Conservation (phyloP, 2,888 invertebrate genomes). For the Pollenia griseotomentosa region DNA sequence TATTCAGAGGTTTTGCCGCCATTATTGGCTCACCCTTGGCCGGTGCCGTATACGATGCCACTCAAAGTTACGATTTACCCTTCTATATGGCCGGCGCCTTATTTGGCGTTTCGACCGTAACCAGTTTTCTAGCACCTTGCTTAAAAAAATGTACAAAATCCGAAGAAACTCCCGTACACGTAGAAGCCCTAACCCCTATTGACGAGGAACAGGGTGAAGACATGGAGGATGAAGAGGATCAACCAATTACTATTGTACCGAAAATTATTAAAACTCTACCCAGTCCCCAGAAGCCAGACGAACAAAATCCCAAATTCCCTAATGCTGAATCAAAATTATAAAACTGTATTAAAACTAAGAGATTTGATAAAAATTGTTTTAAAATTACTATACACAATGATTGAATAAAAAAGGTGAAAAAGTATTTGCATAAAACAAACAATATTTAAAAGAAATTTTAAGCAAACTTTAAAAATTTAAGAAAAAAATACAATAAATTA, state of each 20-base stretch:
- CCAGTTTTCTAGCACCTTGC: slow-evolving; percentile 93
- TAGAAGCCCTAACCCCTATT: slow-evolving; percentile 91
- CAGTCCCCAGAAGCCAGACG: slow-evolving; percentile 85
- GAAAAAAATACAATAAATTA: slow-evolving; percentile 38
- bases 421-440: slow-evolving; percentile 35
- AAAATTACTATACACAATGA: slow-evolving; percentile 40
- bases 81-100: slow-evolving; percentile 97
- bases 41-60: slow-evolving; percentile 95
- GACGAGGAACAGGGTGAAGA: slow-evolving; percentile 93
- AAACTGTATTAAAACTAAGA: slow-evolving; percentile 71
- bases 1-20: slow-evolving; percentile 97
- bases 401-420: slow-evolving; percentile 2
- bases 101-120: slow-evolving; percentile 92
- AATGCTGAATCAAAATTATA: slow-evolving; percentile 81
- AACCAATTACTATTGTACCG: slow-evolving; percentile 90
- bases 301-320: slow-evolving; percentile 76
- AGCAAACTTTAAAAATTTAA: slow-evolving; percentile 19
- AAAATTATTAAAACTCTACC: slow-evolving; percentile 92
- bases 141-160: slow-evolving; percentile 86
- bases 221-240: slow-evolving; percentile 90
- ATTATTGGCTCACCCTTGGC: slow-evolving; percentile 93
- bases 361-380: slow-evolving; percentile 40
- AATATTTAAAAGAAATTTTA: slow-evolving; percentile 24
- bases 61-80: slow-evolving; percentile 92
- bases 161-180: slow-evolving; percentile 87